Percentiles rank a stretch among this genome's conserved stretches.
Evolutionary conservation across 2,888 invertebrate genomes (phyloP).

Genomic region (Platycheirus albimanus): DNA sequence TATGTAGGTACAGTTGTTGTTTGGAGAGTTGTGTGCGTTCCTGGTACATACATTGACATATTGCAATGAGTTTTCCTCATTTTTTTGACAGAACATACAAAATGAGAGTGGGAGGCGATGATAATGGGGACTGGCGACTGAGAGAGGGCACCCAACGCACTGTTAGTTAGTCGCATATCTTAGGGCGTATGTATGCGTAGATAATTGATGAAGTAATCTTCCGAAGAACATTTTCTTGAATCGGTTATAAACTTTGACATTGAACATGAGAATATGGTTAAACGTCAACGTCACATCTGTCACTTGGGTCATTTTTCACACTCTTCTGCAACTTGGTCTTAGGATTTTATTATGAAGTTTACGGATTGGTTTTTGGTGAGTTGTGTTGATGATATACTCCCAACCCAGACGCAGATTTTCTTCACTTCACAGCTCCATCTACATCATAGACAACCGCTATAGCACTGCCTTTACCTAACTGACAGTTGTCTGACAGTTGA

Average conservation of each 20-base stretch:
- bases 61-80: slow-evolving; percentile 65
- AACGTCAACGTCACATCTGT: slow-evolving; percentile 71
- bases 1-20: slow-evolving; percentile 1
- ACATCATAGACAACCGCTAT: slow-evolving; percentile 21
- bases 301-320: slow-evolving; percentile 68
- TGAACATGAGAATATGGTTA: slow-evolving; percentile 68
- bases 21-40: slow-evolving; percentile 1
- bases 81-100: slow-evolving; percentile 46
- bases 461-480: slow-evolving; percentile 45
- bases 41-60: slow-evolving; percentile 54
- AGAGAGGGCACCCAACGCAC: slow-evolving; percentile 16
- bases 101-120: slow-evolving; percentile 5
- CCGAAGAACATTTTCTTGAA: slow-evolving; percentile 55
- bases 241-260: slow-evolving; percentile 74
- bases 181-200: slow-evolving; percentile 38
- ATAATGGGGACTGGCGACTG: neutral
- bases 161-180: slow-evolving; percentile 14
- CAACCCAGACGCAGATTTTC: slow-evolving; percentile 19
- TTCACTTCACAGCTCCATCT: slow-evolving; percentile 52
- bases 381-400: slow-evolving; percentile 17
- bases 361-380: neutral
- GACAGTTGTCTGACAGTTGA: slow-evolving; percentile 72
- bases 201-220: slow-evolving; percentile 70
- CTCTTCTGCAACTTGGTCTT: neutral
- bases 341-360: no score